Evolutionary conservation across 1,140 invertebrate genomes (phyloP), one percentile per base, ranked within the genome.

Genomic region (Pseudomyrmex cubaensis): DNA sequence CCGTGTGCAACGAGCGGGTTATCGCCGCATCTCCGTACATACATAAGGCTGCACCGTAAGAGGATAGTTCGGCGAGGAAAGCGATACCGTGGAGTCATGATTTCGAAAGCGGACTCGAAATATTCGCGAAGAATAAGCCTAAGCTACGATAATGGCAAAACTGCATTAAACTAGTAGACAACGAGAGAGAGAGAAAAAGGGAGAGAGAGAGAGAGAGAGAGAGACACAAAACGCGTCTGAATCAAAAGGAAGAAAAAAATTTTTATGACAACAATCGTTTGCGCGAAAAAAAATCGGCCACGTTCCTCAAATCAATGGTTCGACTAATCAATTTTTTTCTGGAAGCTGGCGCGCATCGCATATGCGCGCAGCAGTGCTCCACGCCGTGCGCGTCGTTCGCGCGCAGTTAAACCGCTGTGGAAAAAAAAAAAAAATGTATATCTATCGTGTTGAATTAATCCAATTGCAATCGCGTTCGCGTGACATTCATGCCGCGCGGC

Each of bases 391-490:
- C 61, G 9, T 57, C 35, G 50, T 17, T 56, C 17, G 62, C 62
- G 20, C 46, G 7, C 63, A 35, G 61, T n/a, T 13, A 4, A 35
- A 35, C 15, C 15, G 46, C 10, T 70, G 1, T 61, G 35, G 35
- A 35, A 67, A 57, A 72, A 59, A 77, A 59, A 77, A 57, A 17
- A 66, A 63, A 35, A 62, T 25, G 7, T 62, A 10, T 44, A 44
- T 15, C 1, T 22, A 22, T 22, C 9, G 75, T 52, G 46, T 61
- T 44, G 69, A 57, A 72, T 80, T 80, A 72, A 80, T 80, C 76
- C 76, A 72, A 69, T 80, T 80, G 66, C 76, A 70, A 48, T 48
- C 50, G 75, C 50, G 75, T 63, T 70, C 22, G 66, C 66, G 52
- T 70, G 64, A 59, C 76, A 59, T 20, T 10, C 64, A 3, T 46